Percentiles rank a stretch among this genome's conserved stretches.
Evolutionary conservation across 1,140 invertebrate genomes (phyloP).

Genomic region (Linepithema humile): DNA sequence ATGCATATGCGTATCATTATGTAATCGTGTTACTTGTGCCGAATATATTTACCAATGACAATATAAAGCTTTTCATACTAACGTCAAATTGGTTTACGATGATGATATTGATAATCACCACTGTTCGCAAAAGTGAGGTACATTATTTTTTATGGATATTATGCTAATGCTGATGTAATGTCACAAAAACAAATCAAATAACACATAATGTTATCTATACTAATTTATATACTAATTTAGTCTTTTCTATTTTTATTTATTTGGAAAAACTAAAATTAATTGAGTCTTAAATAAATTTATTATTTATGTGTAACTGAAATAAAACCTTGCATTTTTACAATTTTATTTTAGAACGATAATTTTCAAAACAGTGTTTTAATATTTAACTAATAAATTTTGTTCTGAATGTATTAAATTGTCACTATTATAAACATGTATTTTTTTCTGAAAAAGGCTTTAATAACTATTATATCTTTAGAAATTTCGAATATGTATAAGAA

Average conservation of each 20-base stretch:
- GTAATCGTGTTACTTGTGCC: neutral
- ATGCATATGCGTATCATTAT: neutral
- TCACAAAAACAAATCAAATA: neutral
- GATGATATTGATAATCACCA: neutral
- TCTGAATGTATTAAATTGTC: too few species aligned
- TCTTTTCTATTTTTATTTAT: neutral
- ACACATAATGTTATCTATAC: neutral
- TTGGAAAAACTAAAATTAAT: neutral
- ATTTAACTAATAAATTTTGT: neutral
- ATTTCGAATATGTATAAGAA: conserved; percentile 3
- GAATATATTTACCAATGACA: too few species aligned
- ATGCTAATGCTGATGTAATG: neutral
- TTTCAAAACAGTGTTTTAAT: neutral
- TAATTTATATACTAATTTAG: neutral
- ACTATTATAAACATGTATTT: too few species aligned
- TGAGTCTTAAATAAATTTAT: neutral
- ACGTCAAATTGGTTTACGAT: neutral
- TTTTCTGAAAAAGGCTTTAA: neutral
- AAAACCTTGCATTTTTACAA: neutral
- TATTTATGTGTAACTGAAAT: neutral
- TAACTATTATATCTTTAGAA: neutral
- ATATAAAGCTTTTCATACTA: too few species aligned
- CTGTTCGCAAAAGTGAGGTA: neutral
- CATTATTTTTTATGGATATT: neutral
- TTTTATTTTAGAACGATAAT: neutral